These are phyloP conservation scores for Paracanthobrama guichenoti DNA, from an alignment of 2,113 vertebrate genomes.

Conservation along the genomic window DNA sequence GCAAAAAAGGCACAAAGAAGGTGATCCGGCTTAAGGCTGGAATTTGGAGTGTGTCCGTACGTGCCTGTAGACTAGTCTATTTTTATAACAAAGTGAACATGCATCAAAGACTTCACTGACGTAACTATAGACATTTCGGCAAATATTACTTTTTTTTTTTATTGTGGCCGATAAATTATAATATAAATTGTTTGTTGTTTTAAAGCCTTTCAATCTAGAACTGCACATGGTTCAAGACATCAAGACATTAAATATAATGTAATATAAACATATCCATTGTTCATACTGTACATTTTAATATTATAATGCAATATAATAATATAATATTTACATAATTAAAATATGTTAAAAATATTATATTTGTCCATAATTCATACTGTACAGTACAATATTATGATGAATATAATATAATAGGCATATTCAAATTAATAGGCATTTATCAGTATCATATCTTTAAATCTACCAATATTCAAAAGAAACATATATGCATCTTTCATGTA, in stretches of 20 bases:
- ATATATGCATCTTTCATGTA: background rate
- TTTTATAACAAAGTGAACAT: constrained; percentile 1
- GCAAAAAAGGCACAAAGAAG: constrained; percentile 16
- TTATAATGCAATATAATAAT: too few species aligned
- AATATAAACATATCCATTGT: background rate
- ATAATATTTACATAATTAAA: too few species aligned
- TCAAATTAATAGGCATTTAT: background rate
- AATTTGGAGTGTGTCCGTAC: background rate
- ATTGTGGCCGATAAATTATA: background rate
- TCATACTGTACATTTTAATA: too few species aligned
- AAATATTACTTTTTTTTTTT: background rate
- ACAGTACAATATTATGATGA: too few species aligned
- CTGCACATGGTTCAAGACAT: background rate
- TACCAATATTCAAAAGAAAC: background rate
- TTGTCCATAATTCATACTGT: too few species aligned
- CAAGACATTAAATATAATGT: background rate
- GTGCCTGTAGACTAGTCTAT: background rate
- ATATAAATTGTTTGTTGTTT: background rate
- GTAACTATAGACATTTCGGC: background rate
- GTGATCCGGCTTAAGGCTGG: constrained; percentile 16
- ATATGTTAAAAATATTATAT: too few species aligned
- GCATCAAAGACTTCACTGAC: too few species aligned
- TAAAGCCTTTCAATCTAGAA: background rate
- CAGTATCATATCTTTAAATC: background rate
- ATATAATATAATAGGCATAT: background rate